Base-by-base conservation (phyloP, 2,888 invertebrate species). In the Ditylenchus weischeri region DNA sequence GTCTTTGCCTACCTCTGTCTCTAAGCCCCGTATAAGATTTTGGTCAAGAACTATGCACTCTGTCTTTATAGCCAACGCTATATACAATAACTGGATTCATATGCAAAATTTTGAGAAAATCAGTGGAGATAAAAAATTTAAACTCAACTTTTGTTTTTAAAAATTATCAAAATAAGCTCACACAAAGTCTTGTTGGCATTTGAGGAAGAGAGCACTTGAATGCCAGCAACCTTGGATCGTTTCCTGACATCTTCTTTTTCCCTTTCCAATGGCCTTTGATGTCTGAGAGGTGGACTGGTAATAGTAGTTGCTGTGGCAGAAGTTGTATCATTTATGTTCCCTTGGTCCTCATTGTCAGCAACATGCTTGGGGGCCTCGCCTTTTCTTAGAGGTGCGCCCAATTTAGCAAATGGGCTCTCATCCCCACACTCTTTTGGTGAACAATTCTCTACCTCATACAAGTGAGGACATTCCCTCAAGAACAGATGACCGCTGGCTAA, bases 371-470 rank as follows among this genome's bases (percentile, higher is more conserved):
- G 29, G n/a, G 29, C 18, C 19, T 13, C 23, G 49, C 23, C 29
- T 49, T n/a, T 48, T 62, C 43, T 43, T 10, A 43, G 43, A 10
- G 43, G 43, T 15, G 43, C 15, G 43, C 43, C 43, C 8, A 62
- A 23, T 36, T 57, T 57, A 8, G 54, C n/a, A 59, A 68, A 68
- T 23, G 68, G 65, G 58, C 64, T 68, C 36, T 69, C 69, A 7
- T 72, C 74, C 54, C 57, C 67, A 57, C 72, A 72, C 23, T 62
- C 48, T 29, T 68, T 64, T 0, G 69, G 69, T 21, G 63, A 51
- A 49, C 74, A 74, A n/a, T 65, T 57, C 57, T 70, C 65, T 21
- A 73, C 72, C 66, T 75, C 70, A 60, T 70, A 75, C 13, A 75
- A 59, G 23, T 61, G 65, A 4, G 75, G 75, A 61, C 75, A 75